Evolutionary conservation across 2,797 vertebrate genomes (phyloP).

Genomic region (Zalophus californianus): DNA sequence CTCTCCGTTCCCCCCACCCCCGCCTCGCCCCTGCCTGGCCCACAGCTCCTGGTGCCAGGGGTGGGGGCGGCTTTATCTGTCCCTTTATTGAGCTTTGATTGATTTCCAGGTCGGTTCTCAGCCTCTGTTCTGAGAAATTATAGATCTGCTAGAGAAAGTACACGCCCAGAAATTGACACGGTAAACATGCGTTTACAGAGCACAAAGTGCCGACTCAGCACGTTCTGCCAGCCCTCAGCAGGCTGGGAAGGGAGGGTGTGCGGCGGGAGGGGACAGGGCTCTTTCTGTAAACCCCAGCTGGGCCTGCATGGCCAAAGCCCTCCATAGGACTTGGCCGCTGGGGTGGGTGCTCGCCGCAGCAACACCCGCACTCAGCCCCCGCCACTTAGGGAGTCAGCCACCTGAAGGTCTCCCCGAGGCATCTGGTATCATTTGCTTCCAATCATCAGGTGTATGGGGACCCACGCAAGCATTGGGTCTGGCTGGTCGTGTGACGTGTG

Average conservation of each 20-base stretch:
- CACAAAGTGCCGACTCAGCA: constrained; percentile 85
- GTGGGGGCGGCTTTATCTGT: neutral
- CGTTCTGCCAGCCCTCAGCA: neutral
- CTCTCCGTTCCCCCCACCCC: neutral
- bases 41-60: neutral
- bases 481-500: too few relatives aligned
- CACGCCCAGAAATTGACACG: constrained; percentile 63
- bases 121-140: constrained; percentile 88
- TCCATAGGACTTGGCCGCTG: too few relatives aligned
- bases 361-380: too few relatives aligned
- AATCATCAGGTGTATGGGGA: neutral
- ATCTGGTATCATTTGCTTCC: neutral
- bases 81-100: constrained; percentile 54
- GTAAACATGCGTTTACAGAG: constrained; percentile 74
- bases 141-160: constrained; percentile 85
- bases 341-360: too few relatives aligned
- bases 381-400: neutral
- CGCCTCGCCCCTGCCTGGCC: neutral
- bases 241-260: neutral
- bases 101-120: constrained; percentile 75
- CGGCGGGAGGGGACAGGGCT: neutral
- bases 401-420: neutral
- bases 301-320: too few relatives aligned
- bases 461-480: too few relatives aligned
- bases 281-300: neutral